phyloP scores from a whole-genome alignment of 2,888 invertebrate genomes.

The Sinopyrophorus schimmeli region DNA sequence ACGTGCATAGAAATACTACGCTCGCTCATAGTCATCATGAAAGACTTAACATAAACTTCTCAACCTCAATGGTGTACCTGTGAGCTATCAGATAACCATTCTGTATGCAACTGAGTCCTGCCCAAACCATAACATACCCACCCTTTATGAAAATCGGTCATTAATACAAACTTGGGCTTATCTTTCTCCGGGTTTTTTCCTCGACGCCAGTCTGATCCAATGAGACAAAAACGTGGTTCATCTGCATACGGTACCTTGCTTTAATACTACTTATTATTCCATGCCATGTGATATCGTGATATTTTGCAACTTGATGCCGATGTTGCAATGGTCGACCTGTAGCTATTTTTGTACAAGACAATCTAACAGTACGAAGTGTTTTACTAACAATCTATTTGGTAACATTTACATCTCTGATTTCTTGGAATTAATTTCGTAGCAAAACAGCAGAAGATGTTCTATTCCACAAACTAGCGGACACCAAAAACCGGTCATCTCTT shows the following conservation, averaged over 20 bases:
- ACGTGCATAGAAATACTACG: no score
- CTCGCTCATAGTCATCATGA: no score
- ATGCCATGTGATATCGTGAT: conserved; percentile 29
- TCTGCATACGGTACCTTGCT: conserved; percentile 31
- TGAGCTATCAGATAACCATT: no score
- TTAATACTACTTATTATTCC: conserved; percentile 28
- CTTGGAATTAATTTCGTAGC: conserved; percentile 30
- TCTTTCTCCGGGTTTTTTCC: conserved; percentile 27
- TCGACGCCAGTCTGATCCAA: conserved; percentile 27
- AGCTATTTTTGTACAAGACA: conserved; percentile 29
- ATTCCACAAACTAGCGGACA: conserved; percentile 23
- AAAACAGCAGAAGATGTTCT: conserved; percentile 24
- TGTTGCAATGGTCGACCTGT: conserved; percentile 27
- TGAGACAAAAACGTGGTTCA: conserved; percentile 29
- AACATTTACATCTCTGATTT: conserved; percentile 31
- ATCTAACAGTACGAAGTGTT: conserved; percentile 28
- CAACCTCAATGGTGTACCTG: no score
- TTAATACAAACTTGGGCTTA: conserved; percentile 21
- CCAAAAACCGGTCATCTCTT: conserved; percentile 25
- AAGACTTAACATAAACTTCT: no score
- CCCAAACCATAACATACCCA: conserved; percentile 24
- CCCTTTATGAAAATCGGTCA: conserved; percentile 27
- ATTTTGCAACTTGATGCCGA: conserved; percentile 24
- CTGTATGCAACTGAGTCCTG: conserved; percentile 7
- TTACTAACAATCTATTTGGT: conserved; percentile 30